Conservation (phyloP, 2,113 vertebrate genomes). For the Oreochromis aureus region DNA sequence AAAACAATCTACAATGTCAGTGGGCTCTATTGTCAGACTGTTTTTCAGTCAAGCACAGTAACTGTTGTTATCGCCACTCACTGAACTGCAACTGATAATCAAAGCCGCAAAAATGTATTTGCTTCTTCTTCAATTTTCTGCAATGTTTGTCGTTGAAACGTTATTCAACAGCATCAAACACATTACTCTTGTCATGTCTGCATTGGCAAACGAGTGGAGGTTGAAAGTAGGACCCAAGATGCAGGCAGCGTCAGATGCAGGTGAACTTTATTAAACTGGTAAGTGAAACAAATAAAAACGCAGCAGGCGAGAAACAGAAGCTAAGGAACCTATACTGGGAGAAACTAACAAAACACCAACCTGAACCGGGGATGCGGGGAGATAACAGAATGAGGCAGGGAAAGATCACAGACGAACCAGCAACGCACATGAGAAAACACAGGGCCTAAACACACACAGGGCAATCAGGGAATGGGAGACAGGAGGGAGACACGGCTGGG, state of each 20-base stretch:
- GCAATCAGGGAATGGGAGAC: background rate
- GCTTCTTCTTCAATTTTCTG: background rate
- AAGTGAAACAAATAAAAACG: background rate
- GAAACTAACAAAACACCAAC: background rate
- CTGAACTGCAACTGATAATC: background rate
- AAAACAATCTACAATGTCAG: background rate
- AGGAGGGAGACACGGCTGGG: background rate
- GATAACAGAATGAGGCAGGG: background rate
- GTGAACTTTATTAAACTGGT: background rate
- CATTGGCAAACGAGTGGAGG: background rate
- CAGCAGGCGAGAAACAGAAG: background rate
- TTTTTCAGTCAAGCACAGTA: background rate
- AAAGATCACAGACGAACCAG: background rate
- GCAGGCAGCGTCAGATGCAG: background rate
- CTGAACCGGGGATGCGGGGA: accelerated
- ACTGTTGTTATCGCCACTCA: background rate
- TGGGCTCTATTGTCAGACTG: background rate
- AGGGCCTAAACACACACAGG: background rate
- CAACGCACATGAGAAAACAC: background rate
- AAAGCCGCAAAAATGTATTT: background rate
- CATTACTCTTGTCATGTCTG: background rate
- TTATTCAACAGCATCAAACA: background rate
- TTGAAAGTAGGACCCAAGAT: background rate
- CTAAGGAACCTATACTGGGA: background rate
- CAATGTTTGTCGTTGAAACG: background rate